phyloP scores from a whole-genome alignment of 2,888 invertebrate species.

The Marronus borbonicus region DNA sequence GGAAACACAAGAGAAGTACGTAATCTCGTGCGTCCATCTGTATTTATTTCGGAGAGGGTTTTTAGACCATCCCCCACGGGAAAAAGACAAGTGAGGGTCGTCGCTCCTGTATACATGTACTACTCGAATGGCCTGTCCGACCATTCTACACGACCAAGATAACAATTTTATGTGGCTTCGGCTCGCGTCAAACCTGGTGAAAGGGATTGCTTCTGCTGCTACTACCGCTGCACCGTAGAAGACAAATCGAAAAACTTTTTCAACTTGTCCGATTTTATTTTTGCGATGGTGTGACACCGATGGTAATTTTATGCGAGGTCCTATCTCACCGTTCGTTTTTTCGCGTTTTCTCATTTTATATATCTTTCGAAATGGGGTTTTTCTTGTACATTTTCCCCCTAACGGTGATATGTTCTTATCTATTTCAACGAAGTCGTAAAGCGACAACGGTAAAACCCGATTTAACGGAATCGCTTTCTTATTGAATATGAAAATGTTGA shows the following conservation, averaged over 20 bases:
- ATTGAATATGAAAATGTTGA: not conserved
- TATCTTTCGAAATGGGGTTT: constrained; percentile 11
- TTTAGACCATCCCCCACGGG: constrained; percentile 22
- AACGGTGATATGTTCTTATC: constrained; percentile 13
- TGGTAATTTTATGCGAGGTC: constrained; percentile 35
- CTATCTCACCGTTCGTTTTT: constrained; percentile 26
- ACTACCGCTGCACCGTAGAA: constrained; percentile 13
- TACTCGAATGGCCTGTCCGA: constrained; percentile 25
- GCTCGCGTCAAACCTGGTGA: constrained; percentile 35
- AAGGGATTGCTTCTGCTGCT: constrained; percentile 37
- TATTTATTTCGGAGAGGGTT: constrained; percentile 36
- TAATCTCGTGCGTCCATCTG: constrained; percentile 43
- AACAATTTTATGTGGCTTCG: constrained; percentile 49
- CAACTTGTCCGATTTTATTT: constrained; percentile 47
- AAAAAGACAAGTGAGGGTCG: constrained; percentile 36
- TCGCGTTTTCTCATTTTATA: constrained; percentile 15
- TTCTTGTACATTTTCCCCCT: not conserved
- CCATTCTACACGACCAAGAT: constrained; percentile 38
- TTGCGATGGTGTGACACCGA: constrained; percentile 31
- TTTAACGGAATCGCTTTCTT: not conserved
- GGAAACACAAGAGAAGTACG: constrained; percentile 22
- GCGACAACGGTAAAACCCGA: constrained; percentile 3
- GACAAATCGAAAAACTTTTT: constrained; percentile 49
- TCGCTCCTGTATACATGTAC: constrained; percentile 28
- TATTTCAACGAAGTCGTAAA: not conserved